Conservation (phyloP, 2,888 invertebrate species). For the Nomada flava region DNA sequence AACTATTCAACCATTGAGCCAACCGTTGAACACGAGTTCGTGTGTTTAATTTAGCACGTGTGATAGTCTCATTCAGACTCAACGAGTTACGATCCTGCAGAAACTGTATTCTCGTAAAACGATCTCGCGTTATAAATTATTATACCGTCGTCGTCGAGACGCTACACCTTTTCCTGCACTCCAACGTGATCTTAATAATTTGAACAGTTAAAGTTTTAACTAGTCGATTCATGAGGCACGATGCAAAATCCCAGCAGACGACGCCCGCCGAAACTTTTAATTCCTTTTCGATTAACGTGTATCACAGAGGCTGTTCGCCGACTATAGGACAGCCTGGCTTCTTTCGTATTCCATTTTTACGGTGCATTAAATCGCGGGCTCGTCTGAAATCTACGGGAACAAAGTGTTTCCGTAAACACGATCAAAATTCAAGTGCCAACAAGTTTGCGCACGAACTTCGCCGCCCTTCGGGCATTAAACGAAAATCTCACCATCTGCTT, state of each 20-base stretch:
- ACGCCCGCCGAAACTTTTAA: constrained; percentile 38
- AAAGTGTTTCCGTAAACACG: constrained; percentile 42
- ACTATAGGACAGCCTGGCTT: not conserved
- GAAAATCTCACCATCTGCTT: constrained; percentile 27
- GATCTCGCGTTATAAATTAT: not conserved
- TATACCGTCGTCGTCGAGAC: too few relatives aligned
- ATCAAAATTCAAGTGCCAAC: constrained; percentile 44
- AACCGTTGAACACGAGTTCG: constrained; percentile 20
- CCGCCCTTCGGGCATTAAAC: constrained; percentile 31
- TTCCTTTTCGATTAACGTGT: constrained; percentile 34
- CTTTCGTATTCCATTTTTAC: constrained; percentile 46
- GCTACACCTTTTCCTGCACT: not conserved
- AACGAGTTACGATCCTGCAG: constrained; percentile 23
- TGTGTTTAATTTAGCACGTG: constrained; percentile 21
- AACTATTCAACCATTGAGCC: not conserved
- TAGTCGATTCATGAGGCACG: constrained; percentile 1
- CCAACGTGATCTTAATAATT: constrained; percentile 32
- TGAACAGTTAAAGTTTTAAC: constrained; percentile 31
- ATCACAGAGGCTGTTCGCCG: constrained; percentile 25
- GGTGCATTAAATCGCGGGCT: constrained; percentile 29
- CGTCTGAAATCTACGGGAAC: constrained; percentile 36
- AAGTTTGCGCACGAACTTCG: constrained; percentile 44
- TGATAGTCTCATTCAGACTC: constrained; percentile 33
- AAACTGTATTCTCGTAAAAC: constrained; percentile 9
- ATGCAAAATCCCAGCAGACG: constrained; percentile 21